Evolutionary conservation across 2,113 vertebrate genomes (phyloP).

Genomic region (Cheirogaleus medius): DNA sequence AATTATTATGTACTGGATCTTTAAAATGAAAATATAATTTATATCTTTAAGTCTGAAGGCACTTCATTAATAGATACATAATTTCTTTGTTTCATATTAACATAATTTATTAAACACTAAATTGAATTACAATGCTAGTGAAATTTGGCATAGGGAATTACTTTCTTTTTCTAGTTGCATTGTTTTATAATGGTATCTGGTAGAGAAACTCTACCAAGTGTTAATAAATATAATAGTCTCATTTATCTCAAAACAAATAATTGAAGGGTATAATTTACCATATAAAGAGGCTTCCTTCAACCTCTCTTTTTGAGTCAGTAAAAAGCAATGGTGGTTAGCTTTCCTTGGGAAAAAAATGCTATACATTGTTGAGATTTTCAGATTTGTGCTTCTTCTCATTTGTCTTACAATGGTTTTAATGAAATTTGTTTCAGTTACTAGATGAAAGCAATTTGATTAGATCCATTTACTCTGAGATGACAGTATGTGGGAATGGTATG

Average conservation of each 20-base stretch:
- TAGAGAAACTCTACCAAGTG: constrained; percentile 38
- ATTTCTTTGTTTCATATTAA: constrained; percentile 54
- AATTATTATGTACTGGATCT: not conserved
- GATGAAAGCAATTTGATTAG: not conserved
- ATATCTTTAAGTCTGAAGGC: not conserved
- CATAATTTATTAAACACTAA: constrained; percentile 58
- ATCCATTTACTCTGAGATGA: not conserved
- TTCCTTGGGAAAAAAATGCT: not conserved
- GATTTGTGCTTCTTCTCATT: not conserved
- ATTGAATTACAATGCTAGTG: constrained; percentile 29
- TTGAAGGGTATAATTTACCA: not conserved
- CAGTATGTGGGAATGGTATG: not conserved
- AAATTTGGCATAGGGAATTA: constrained; percentile 5
- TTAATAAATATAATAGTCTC: constrained; percentile 65
- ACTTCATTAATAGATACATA: constrained; percentile 19
- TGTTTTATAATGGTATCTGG: constrained; percentile 47
- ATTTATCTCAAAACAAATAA: constrained; percentile 50
- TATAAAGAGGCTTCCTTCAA: not conserved
- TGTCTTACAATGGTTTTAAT: not conserved
- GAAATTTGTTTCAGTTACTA: not conserved
- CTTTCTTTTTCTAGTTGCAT: constrained; percentile 2
- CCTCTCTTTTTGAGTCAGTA: not conserved
- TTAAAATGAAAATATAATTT: constrained; percentile 37
- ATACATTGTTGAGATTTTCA: not conserved
- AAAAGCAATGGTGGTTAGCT: not conserved